Evolutionary conservation across 2,113 vertebrate species (phyloP).

Genomic region (Thryonomys swinderianus): DNA sequence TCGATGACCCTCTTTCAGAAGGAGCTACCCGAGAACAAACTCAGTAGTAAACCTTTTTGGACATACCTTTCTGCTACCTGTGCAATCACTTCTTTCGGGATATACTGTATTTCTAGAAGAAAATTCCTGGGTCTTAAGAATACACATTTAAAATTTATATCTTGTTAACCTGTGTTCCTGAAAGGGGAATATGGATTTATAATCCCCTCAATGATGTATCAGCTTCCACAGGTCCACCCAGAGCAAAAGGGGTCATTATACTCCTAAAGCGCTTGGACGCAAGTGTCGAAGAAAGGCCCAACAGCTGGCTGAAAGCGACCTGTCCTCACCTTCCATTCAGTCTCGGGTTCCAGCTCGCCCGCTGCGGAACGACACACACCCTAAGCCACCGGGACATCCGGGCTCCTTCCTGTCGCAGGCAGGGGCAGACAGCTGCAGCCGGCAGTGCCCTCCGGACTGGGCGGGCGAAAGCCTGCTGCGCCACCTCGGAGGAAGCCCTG

Average conservation of each 20-base stretch:
- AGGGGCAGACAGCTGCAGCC: not conserved
- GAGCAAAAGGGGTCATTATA: not conserved
- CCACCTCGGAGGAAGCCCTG: constrained; percentile 3
- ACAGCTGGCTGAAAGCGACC: not conserved
- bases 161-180: not conserved
- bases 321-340: not conserved
- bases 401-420: not conserved
- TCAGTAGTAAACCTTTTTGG: not conserved
- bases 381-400: not conserved
- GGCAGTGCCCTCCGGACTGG: not conserved
- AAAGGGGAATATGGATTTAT: constrained; percentile 3
- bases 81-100: constrained; percentile 1
- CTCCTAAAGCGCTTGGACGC: not conserved
- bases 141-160: not conserved
- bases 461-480: not conserved
- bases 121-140: constrained; percentile 13
- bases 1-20: not conserved
- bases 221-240: not conserved
- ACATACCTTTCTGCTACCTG: not conserved
- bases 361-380: not conserved
- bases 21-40: not conserved
- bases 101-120: constrained; percentile 26
- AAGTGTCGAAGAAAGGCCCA: not conserved
- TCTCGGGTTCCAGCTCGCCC: not conserved
- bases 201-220: not conserved